Base-by-base conservation (phyloP, 2,888 invertebrate species). In the Acrobasis repandana region DNA sequence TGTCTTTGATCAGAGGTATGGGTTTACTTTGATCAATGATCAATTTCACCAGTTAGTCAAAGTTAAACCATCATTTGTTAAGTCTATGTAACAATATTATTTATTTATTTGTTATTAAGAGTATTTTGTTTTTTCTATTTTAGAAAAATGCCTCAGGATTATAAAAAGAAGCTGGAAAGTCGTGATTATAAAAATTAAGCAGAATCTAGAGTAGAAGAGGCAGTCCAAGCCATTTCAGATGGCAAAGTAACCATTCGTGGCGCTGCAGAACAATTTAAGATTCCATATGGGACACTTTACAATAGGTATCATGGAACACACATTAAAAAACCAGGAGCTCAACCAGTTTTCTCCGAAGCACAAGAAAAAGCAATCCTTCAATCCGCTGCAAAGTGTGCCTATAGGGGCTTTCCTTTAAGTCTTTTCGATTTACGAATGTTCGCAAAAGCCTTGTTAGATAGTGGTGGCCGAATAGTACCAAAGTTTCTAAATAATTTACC, bases 271-370 rank as follows among this genome's bases (percentile, higher is more conserved):
- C 15, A 54, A 36, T 62, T 36, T 34, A 58, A 62, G n/a, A 62
- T 62, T 20, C 61, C 61, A 20, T 62, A 62, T 34, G 54, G 54
- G 28, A 62, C 58, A 18, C n/a, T 62, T 15, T 62, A 47, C 28
- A 58, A 62, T 9, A 58, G 54, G 28, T 62, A 62, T 48, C 16
- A 62, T 11, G 61, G 49, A 20, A 62, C 36, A 58, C 36, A 54
- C 48, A 20, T 36, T 36, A 62, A 56, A 34, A 54, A 54, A 52
- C 58, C 63, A 59, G 64, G 63, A 20, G 66, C 62, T n/a, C 65
- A 63, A 52, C 38, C 68, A 38, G 59, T 66, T 56, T 67, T 67
- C 48, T 57, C 64, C 10, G 48, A 63, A 49, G n/a, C 15, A 46
- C 60, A 67, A 51, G 64, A 67, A 46, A 58, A 36, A 52, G 20